Base-by-base conservation (phyloP, 2,888 invertebrate genomes). In the Ypsolopha scabrella region DNA sequence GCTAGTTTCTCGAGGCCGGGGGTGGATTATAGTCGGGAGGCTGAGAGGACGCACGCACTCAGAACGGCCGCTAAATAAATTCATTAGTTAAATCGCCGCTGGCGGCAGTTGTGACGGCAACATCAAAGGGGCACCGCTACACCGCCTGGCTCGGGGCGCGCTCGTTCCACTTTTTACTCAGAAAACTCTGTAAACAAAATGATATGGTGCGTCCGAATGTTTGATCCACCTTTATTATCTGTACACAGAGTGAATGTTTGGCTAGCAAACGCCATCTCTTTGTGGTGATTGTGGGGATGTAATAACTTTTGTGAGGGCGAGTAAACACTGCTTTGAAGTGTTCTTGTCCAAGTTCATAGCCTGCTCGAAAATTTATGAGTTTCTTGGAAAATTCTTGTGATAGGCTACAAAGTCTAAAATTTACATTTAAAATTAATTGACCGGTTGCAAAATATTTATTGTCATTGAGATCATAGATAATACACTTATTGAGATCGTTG, bases 31-130 rank as follows among this genome's bases (percentile, higher is more conserved):
- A 52, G 50, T 41, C 10, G 36, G 13, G 47, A 47, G 13, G 35
- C 34, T 36, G 47, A 39, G 48, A 52, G 48, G 54, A 50, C 52
- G 54, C 51, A 54, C 52, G 70, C 68, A 67, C 72, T 72, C 74
- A 70, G 72, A 71, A 71, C 68, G 72, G 75, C 82, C 78, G 81
- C 83, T 87, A 87, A 87, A 87, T 87, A 87, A 87, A 87, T 87
- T 87, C 87, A 87, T 87, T 87, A 87, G 87, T 87, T 80, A 87
- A 87, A 87, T 86, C 83, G 82, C 82, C 79, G 82, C 76, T 79
- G 85, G 87, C 86, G 80, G 82, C 83, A 75, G 79, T 85, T 80
- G 78, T 85, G 86, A 85, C 87, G 87, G 87, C 72, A 70, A 80
- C 81, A 74, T 87, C 86, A 87, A 87, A 87, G 82, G 75, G 67